Base-by-base conservation (phyloP, 1,140 invertebrate species). In the Zaprionus kolodkinae region DNA sequence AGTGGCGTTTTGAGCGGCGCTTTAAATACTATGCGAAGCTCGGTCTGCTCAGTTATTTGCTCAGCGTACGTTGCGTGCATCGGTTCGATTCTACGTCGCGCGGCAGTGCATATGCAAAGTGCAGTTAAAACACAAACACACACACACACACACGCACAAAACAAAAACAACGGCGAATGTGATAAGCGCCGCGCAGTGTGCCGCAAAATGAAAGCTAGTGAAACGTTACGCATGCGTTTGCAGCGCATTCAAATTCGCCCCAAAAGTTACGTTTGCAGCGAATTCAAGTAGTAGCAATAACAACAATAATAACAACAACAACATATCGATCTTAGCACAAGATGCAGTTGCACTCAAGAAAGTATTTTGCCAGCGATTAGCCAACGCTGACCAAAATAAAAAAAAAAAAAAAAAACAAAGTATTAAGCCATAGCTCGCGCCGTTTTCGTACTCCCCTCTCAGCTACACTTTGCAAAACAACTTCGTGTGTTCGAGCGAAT, bases 171-270 rank as follows among this genome's bases (percentile, higher is more conserved):
- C 45, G 11, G 17, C 17, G 45, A 50, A 50, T 77, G 81, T 72
- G 69, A 64, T 76, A 73, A 70, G 62, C 27, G 48, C 50, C 11
- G 61, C 21, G 27, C 36, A 61, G 50, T 78, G 71, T 72, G 67
- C 35, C 63, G 64, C 71, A 87, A 87, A 80, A 87, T 87, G 84
- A 87, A 87, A 88, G 77, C 80, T 70, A 79, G 84, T 75, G 81
- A 89, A 59, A 80, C 74, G 85, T 77, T 85, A 72, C 71, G 72
- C 81, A 89, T 84, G 84, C 85, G 84, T 71, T 64, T 74, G 75
- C 81, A 72, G 74, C 40, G 85, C 81, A 81, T 68, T 52, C 78
- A 69, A 76, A 70, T 64, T 71, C 55, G 38, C 33, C 43, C 38
- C 54, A 27, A 64, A 65, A 77, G 65, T 57, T 61, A 79, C 71